Base-by-base conservation (phyloP, 2,113 vertebrate species). In the Apistogramma diplotaenia region DNA sequence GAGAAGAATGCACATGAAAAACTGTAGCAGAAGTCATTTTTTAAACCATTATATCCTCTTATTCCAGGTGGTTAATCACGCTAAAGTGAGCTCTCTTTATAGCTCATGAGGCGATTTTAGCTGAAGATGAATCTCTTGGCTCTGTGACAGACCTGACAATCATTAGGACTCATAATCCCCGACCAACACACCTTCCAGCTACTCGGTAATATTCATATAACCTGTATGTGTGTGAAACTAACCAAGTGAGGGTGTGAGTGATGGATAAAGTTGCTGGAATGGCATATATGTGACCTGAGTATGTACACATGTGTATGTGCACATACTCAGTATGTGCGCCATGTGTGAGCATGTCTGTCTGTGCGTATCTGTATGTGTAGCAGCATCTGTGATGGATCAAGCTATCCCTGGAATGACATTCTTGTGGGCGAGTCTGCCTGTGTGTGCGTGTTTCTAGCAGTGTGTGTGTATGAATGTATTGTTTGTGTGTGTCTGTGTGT, bases 331-430 rank as follows among this genome's bases (percentile, higher is more conserved):
- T 65, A 40, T 81, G 81, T 55, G 77, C 71, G 7, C 79, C 33
- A 62, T 79, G 56, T 90, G 83, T 18, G 58, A 81, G 43, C 13
- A 18, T 51, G 73, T 77, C 56, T 74, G 81, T 81, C 74, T 78
- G 55, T 29, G 1, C 37, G 13, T 70, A 65, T 86, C 37, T 76
- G n/a, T 78, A 43, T 62, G 84, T 78, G 85, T 85, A 80, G 85
- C 75, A 19, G 85, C 79, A 84, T 85, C 85, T 91, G 88, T 87
- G 87, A 91, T 90, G 90, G 85, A 89, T 89, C 85, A 88, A 89
- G 82, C 81, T 85, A 88, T 89, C 85, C 84, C 85, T 87, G 84
- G 89, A 91, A 92, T 90, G 87, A 90, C 91, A 89, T 89, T 82
- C 82, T 74, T 79, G 83, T 90, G 89, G 88, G 86, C 16, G 74